Evolutionary conservation across 2,888 invertebrate genomes (phyloP), one percentile per base, ranked within the genome.

Genomic region (Apamea epomidion): DNA sequence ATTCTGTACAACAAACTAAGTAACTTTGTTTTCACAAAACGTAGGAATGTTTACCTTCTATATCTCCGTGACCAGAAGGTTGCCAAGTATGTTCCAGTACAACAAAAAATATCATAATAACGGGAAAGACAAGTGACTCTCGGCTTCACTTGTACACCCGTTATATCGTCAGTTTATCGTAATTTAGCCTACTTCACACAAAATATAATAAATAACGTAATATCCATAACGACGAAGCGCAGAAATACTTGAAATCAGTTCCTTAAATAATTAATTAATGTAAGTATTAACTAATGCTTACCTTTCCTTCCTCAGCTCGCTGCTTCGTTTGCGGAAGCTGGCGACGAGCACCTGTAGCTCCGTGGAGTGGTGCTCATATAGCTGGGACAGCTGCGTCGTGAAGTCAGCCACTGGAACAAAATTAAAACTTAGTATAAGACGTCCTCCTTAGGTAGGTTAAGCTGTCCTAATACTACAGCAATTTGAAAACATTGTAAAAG

Each of bases 311-410:
- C 99, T 97, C 71, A 99, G 97, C 93, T 99, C 99, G 76, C 98
- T 98, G 95, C 98, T 98, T 93, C 98, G 97, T 94, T 98, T 98
- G 74, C 99, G 97, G 96, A 98, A 99, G 95, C 98, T 98, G 88
- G 99, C 98, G 78, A 99, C 99, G 91, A 99, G 97, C 87, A 98
- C 97, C 94, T 99, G 99, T 87, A 99, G 97, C 94, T 99, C 99
- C 87, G 98, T 98, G 25, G 99, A 98, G 95, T 99, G 99, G 90
- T 98, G 98, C 95, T 99, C 99, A 97, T 99, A 99, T 93, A 99
- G 97, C 92, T 98, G 98, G 86, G 99, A 98, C 96, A 99, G 97
- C 95, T 99, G 98, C 92, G 99, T 98, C 82, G 99, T 98, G 97
- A 99, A 99, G 97, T 99, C 99, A 89, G 99, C 98, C 94, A 99